A percentile compares a stretch with the other conserved stretches of the same genome.
Conservation (phyloP, 2,113 vertebrate species). For the Odontophorus gujanensis region DNA sequence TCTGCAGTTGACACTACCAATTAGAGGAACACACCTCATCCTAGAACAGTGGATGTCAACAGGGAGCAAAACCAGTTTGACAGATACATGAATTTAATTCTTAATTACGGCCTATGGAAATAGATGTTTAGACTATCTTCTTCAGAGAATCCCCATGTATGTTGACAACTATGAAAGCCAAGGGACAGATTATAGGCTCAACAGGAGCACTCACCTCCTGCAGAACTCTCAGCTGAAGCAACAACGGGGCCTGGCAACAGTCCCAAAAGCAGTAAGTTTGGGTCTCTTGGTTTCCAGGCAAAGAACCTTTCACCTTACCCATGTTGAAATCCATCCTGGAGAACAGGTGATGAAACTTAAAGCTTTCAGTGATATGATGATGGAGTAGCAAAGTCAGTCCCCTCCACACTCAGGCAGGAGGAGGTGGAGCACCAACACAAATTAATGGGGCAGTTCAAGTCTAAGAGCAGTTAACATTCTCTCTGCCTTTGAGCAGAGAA, state of each 20-base stretch:
- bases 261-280: background rate
- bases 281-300: background rate
- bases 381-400: background rate
- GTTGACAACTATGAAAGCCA: background rate
- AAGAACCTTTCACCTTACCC: accelerated
- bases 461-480: background rate
- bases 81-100: background rate
- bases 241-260: background rate
- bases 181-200: background rate
- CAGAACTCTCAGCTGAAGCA: background rate
- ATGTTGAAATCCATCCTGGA: background rate
- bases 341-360: background rate
- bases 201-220: background rate
- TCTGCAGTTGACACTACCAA: background rate
- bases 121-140: background rate
- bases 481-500: background rate
- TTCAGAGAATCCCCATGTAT: background rate
- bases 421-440: background rate
- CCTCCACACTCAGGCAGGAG: background rate
- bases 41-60: background rate
- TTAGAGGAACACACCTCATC: background rate
- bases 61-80: background rate
- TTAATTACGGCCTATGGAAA: background rate
- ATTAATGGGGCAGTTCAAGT: background rate
- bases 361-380: background rate